Evolutionary conservation across 2,797 vertebrate species (phyloP).

Genomic region (Enteromius trimaculatus): DNA sequence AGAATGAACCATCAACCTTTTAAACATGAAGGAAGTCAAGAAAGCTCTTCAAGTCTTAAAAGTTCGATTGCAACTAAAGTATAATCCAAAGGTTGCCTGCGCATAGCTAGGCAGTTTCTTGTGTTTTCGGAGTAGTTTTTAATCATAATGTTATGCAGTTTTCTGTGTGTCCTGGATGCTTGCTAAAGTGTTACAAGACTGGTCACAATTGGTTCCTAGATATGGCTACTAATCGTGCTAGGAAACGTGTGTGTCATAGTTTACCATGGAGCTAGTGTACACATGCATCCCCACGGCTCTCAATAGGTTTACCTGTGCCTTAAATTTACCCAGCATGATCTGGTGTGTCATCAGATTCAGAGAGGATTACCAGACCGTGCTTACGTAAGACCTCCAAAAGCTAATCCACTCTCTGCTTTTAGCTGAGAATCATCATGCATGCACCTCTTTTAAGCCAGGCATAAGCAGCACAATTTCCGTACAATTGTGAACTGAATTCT

Average conservation of each 20-base stretch:
- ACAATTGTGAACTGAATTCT: background rate
- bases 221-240: background rate
- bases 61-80: too few relatives aligned
- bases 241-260: background rate
- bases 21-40: slow-evolving; percentile 30
- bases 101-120: background rate
- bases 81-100: background rate
- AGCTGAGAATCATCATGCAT: background rate
- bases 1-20: slow-evolving; percentile 60
- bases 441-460: background rate
- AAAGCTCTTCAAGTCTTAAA: slow-evolving; percentile 1
- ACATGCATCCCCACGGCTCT: slow-evolving; percentile 11
- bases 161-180: background rate
- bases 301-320: slow-evolving; percentile 45
- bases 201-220: background rate
- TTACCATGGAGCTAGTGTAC: slow-evolving; percentile 1
- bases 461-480: background rate
- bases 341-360: slow-evolving; percentile 56
- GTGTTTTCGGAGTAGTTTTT: background rate
- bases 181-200: background rate
- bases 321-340: slow-evolving; percentile 35
- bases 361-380: slow-evolving; percentile 70
- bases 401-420: slow-evolving; percentile 58
- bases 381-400: slow-evolving; percentile 61
- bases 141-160: background rate